Base-by-base conservation (phyloP, 1,140 invertebrate genomes). In the Drepana arcuata region DNA sequence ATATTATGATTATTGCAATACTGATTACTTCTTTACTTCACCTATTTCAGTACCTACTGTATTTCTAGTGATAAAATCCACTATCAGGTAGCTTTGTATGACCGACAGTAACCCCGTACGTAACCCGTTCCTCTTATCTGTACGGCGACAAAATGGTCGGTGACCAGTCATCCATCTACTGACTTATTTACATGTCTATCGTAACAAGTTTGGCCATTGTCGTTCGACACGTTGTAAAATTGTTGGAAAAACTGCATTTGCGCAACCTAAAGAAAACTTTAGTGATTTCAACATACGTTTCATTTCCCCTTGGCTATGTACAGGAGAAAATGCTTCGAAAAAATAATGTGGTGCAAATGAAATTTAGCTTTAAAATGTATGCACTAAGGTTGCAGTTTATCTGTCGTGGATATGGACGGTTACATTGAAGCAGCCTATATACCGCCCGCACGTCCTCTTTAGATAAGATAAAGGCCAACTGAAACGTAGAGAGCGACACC, bases 371-470 rank as follows among this genome's bases (percentile, higher is more conserved):
- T 62, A 41, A 4, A 0, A 0, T 0, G 0, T 7, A 9, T 0
- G 1, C 0, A 2, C 26, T 60, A 60, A 30, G 38, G 53, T 58
- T 29, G 0, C 55, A 33, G 31, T 46, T 69, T 1, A 2, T 7
- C 33, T 52, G 40, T 11, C 16, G 12, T 4, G 4, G 5, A 23
- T 28, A 11, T 25, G 18, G 33, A 51, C 49, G 44, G 54, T 64
- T 61, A 45, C 66, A 72, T 61, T 72, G 66, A 68, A 64, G 55
- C 56, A 59, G 56, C 60, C 56, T 71, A 67, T 73, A 66, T 72
- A 74, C 68, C 34, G 57, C 68, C 71, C 73, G 77, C 70, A 81
- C 77, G 77, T 81, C 77, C 77, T 81, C 77, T 78, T 74, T 81
- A 75, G 75, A 81, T 81, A 74, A 81, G 77, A 81, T 81, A 81